Base-by-base conservation (phyloP, 2,888 invertebrate species). In the Sarcophaga caerulescens region DNA sequence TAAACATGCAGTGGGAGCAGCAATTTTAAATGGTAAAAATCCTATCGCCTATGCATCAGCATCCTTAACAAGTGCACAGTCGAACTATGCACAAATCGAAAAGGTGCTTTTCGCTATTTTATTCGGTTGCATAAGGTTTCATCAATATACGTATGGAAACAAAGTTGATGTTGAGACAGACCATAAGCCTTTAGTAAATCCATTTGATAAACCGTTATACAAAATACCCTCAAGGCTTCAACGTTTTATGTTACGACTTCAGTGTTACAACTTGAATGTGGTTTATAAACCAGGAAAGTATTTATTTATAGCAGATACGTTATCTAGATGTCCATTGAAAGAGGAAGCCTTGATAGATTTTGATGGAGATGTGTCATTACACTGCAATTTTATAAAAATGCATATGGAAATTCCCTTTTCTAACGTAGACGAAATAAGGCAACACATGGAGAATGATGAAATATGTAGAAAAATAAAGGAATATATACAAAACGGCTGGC, bases 11-110 rank as follows among this genome's bases (percentile, higher is more conserved):
- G 45, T 45, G 8, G 45, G 45, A 45, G 45, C 45, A 45, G 45
- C 70, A 25, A 77, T 85, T 59, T 68, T 85, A 59, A 75, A 84
- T 63, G 79, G 79, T 10, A 62, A 57, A 77, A 59, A 79, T 19
- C 80, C 82, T 5, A 83, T 83, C 17, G 83, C 75, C 47, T 84
- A 83, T 21, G 81, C 81, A 45, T 88, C 86, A 23, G 80, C 79
- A 19, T 83, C 85, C 44, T 74, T 85, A 14, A 76, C 84, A 21
- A 63, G 80, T 4, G n/a, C 83, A n/a, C 81, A 87, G 23, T 68
- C 35, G 23, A 87, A 84, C 71, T 88, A 87, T 65, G 84, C 87
- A 12, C 83, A 87, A 80, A 88, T 85, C 44, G 86, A 88, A 65
- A 88, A 88, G 57, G 84, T 85, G 25, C 57, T 87, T 14, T 75